These are phyloP conservation scores for Pogonophryne albipinna DNA, from an alignment of 2,797 vertebrate species.

Conservation along the genomic window DNA sequence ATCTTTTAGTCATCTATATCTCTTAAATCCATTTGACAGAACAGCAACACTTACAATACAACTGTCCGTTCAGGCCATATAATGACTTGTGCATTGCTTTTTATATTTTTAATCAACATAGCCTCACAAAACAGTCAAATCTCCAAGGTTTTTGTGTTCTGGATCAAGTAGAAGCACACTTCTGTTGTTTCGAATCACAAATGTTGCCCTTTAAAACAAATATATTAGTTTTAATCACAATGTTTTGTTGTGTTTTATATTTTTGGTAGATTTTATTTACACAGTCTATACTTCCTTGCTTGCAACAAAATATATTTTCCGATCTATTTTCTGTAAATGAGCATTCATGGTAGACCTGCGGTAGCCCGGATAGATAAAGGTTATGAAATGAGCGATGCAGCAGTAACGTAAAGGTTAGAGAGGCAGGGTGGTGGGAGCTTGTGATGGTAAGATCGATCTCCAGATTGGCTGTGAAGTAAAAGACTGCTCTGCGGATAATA, in stretches of 20 bases:
- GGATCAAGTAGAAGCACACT: neutral
- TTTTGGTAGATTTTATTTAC: neutral
- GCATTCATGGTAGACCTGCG: neutral
- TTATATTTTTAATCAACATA: neutral
- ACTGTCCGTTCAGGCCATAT: neutral
- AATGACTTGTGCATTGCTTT: neutral
- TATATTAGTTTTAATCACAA: neutral
- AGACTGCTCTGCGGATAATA: slow-evolving; percentile 10
- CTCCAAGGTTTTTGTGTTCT: neutral
- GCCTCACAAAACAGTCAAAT: neutral
- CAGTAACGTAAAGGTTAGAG: slow-evolving; percentile 31
- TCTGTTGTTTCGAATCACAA: neutral
- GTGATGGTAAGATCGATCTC: slow-evolving; percentile 31
- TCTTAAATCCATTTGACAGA: neutral
- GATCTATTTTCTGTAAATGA: neutral
- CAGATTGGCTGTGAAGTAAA: slow-evolving; percentile 18
- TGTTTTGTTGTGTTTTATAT: neutral
- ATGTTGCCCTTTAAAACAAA: neutral
- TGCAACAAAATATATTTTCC: neutral
- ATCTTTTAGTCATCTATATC: neutral
- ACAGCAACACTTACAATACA: neutral
- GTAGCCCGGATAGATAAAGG: slow-evolving; percentile 19
- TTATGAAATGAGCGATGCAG: slow-evolving; percentile 12
- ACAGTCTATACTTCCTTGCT: neutral
- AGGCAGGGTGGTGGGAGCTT: slow-evolving; percentile 4